Percentiles rank a stretch among this genome's conserved stretches.
Evolutionary conservation across 2,797 vertebrate genomes (phyloP).

Genomic region (Myiotriccus ornatus): DNA sequence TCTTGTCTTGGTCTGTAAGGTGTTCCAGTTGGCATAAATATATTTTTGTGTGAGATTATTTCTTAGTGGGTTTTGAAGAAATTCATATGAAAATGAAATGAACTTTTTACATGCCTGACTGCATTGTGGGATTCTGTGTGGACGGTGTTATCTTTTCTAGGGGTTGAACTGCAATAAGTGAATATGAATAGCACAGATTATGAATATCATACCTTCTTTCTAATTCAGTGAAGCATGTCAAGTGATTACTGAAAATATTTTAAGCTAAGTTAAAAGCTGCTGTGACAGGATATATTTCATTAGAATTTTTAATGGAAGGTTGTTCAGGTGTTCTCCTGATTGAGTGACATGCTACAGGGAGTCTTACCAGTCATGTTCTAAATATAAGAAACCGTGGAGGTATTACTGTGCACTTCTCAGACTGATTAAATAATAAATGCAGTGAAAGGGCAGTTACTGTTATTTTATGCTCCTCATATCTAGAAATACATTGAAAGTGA

Average conservation of each 20-base stretch:
- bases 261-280: slow-evolving; percentile 25
- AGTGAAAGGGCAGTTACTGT: background rate
- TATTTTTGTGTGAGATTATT: background rate
- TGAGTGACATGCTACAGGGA: slow-evolving; percentile 20
- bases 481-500: background rate
- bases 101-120: background rate
- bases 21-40: background rate
- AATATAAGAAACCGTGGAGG: background rate
- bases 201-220: background rate
- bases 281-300: slow-evolving; percentile 43
- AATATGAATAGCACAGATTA: background rate
- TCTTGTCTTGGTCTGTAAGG: background rate
- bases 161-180: background rate
- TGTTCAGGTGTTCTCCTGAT: slow-evolving; percentile 31
- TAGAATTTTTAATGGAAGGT: slow-evolving; percentile 45
- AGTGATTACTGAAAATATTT: slow-evolving; percentile 57
- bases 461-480: background rate
- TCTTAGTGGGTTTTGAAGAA: background rate
- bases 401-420: background rate
- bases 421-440: slow-evolving; percentile 5
- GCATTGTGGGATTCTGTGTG: background rate
- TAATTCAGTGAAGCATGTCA: slow-evolving; percentile 6
- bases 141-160: background rate
- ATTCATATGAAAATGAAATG: background rate
- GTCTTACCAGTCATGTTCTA: slow-evolving; percentile 8